Evolutionary conservation across 2,888 invertebrate genomes (phyloP), one percentile per base, ranked within the genome.

Genomic region (Atethmia centrago): DNA sequence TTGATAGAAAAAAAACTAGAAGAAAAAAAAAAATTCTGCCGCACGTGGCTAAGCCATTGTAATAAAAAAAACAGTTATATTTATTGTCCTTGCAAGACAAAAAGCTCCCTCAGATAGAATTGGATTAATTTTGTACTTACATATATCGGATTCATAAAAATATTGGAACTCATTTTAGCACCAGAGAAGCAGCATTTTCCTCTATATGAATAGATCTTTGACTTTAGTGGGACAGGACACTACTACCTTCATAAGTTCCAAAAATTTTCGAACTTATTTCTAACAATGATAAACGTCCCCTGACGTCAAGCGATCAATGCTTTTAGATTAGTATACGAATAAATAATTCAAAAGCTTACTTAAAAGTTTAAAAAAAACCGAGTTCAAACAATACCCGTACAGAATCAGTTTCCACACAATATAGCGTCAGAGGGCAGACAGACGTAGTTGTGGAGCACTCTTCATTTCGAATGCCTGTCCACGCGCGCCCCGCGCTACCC

Each of bases 381-480:
- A 14, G 1, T 40, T 14, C 0, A 53, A 63, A 49, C 3, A 42
- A 0, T 10, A 25, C 14, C 4, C 28, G 14, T 47, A 36, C 12
- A 74, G 42, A 53, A 31, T 71, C 81, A 5, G 2, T 80, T 82
- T 91, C 94, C 92, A 91, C 74, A 89, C 77, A 78, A 74, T 21
- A 21, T 55, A 51, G 80, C 85, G 68, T 82, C 89, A 90, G 91
- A 93, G 95, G 94, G 90, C 95, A 94, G 94, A 92, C 93, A 93
- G 92, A 91, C 92, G 91, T 91, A 94, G 94, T 93, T 90, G 93
- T 90, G 88, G 88, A 95, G 95, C 94, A 95, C 96, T 95, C 96
- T 96, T 96, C 95, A 96, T 96, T 95, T 94, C 95, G 94, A 95
- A 96, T 95, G 95, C 96, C 94, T 95, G 96, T 95, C 96, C 96